These are phyloP conservation scores for Sardina pilchardus DNA, from an alignment of 2,113 vertebrate species.

Conservation along the genomic window DNA sequence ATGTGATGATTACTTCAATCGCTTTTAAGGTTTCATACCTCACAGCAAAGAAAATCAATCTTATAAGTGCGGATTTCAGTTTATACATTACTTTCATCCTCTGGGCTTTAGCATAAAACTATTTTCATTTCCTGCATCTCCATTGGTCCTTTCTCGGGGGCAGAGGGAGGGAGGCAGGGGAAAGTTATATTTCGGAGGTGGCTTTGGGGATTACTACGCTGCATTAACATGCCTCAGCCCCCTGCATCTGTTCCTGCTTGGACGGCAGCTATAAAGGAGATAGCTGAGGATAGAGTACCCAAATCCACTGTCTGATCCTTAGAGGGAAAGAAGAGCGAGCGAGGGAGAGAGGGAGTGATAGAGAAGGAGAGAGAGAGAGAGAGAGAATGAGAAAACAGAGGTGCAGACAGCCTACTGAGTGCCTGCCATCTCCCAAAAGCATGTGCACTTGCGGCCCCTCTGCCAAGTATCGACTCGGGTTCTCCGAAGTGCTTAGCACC, in stretches of 20 bases:
- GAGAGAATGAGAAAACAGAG: slow-evolving; percentile 32
- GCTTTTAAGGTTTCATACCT: background rate
- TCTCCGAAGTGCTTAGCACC: slow-evolving; percentile 63
- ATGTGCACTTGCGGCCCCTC: slow-evolving; percentile 49
- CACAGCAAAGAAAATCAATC: background rate
- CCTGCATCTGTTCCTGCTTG: slow-evolving; percentile 22
- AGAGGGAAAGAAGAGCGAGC: slow-evolving; percentile 15
- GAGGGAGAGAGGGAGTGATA: background rate
- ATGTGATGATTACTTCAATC: background rate
- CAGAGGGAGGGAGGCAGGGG: background rate
- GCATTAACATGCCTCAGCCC: slow-evolving; percentile 32
- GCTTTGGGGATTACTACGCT: slow-evolving; percentile 32
- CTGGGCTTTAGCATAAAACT: background rate
- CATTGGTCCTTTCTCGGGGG: background rate
- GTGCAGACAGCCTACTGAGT: slow-evolving; percentile 58
- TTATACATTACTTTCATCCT: background rate
- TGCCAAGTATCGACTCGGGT: slow-evolving; percentile 63
- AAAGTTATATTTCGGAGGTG: slow-evolving; percentile 26
- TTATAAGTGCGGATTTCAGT: background rate
- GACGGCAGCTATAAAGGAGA: slow-evolving; percentile 18
- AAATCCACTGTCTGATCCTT: slow-evolving; percentile 53
- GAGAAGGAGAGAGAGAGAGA: background rate
- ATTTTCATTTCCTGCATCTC: background rate
- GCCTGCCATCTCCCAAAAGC: slow-evolving; percentile 50
- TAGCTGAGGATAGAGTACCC: slow-evolving; percentile 24